phyloP scores from a whole-genome alignment of 2,113 vertebrate genomes.

The Climacteris rufus region DNA sequence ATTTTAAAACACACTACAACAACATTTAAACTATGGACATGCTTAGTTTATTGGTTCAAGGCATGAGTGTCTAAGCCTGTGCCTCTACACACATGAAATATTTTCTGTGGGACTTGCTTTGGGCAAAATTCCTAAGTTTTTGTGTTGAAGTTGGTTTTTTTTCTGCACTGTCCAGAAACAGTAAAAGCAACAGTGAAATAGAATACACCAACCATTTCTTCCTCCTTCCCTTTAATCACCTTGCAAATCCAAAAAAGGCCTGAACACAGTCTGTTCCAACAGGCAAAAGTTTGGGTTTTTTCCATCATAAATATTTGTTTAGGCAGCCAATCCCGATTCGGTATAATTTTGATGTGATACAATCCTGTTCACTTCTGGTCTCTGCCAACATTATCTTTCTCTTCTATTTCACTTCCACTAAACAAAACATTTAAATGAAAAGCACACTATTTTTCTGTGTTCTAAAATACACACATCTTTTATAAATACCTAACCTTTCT shows the following conservation, averaged over 20 bases:
- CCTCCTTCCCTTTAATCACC: neutral
- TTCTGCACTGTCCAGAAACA: neutral
- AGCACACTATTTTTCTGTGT: neutral
- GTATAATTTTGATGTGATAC: neutral
- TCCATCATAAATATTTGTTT: neutral
- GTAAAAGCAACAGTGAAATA: neutral
- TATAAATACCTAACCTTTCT: neutral
- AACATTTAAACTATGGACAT: neutral
- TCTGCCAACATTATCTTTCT: neutral
- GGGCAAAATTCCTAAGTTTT: neutral
- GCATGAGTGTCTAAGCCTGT: neutral
- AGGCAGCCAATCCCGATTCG: neutral
- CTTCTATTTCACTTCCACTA: neutral
- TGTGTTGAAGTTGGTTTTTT: neutral
- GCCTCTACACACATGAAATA: neutral
- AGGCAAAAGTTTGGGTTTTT: neutral
- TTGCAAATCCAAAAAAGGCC: neutral
- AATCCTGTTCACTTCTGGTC: neutral
- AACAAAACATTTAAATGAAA: slow-evolving; percentile 3
- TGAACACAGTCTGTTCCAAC: neutral
- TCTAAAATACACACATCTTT: neutral
- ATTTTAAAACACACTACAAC: neutral
- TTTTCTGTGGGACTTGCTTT: neutral
- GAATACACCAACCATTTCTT: neutral
- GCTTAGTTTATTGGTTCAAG: neutral